phyloP scores from a whole-genome alignment of 2,113 vertebrate genomes.

The Mobula birostris region DNA sequence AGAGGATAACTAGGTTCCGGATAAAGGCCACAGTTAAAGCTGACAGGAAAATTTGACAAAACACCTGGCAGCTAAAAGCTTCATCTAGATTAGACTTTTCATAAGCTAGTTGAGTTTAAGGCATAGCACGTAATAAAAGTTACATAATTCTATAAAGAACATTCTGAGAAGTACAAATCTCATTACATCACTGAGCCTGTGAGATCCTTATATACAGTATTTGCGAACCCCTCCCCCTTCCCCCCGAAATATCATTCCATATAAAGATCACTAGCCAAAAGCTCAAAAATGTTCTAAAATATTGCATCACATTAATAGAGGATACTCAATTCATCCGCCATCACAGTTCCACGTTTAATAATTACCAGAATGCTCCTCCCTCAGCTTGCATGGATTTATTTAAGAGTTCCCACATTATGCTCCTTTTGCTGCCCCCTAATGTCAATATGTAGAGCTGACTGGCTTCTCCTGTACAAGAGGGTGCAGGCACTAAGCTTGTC shows the following conservation, averaged over 20 bases:
- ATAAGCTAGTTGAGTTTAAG: neutral
- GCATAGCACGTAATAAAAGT: neutral
- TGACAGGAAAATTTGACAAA: neutral
- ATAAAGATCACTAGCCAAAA: neutral
- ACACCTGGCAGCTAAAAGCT: neutral
- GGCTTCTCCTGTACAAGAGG: neutral
- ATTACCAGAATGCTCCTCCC: neutral
- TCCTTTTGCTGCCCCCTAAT: conserved; percentile 20
- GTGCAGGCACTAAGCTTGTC: neutral
- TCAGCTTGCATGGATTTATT: neutral
- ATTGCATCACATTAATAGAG: neutral
- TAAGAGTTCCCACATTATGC: neutral
- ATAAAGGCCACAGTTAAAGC: neutral
- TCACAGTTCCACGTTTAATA: neutral
- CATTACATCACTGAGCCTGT: neutral
- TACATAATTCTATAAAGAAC: neutral
- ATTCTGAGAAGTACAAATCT: neutral
- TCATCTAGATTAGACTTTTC: neutral
- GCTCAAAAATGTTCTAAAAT: neutral
- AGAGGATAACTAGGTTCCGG: neutral
- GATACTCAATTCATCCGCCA: neutral
- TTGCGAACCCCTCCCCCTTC: neutral
- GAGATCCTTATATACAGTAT: neutral
- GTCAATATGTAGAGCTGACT: neutral
- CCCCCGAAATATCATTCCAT: neutral